A percentile compares a stretch with the other conserved stretches of the same genome.
phyloP scores from a whole-genome alignment of 2,113 vertebrate genomes.

The Festucalex cinctus region DNA sequence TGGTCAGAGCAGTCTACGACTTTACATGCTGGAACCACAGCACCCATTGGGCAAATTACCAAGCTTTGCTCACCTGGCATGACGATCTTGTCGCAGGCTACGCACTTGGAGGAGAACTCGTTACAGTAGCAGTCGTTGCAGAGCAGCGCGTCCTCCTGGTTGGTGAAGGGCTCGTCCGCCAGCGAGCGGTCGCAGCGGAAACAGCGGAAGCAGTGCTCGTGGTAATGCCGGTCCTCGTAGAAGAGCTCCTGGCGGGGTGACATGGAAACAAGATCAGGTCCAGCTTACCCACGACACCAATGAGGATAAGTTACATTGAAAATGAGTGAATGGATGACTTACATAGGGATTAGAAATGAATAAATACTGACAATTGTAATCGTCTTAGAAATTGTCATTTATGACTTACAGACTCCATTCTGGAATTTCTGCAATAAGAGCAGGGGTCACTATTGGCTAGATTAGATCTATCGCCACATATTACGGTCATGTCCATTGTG shows the following conservation, averaged over 20 bases:
- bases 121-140: constrained; percentile 98
- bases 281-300: neutral
- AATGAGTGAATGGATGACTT: too few relatives aligned
- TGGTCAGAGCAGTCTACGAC: too few relatives aligned
- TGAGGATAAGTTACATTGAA: too few relatives aligned
- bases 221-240: constrained; percentile 94
- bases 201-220: constrained; percentile 95
- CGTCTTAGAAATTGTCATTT: too few relatives aligned
- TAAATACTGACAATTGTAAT: too few relatives aligned
- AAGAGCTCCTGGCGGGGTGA: constrained; percentile 84
- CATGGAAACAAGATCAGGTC: neutral
- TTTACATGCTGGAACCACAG: too few relatives aligned
- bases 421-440: too few relatives aligned
- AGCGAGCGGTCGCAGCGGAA: constrained; percentile 93
- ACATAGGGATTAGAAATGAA: too few relatives aligned
- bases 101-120: constrained; percentile 94
- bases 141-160: constrained; percentile 88
- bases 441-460: neutral
- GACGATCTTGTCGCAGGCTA: constrained; percentile 92
- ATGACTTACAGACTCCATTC: too few relatives aligned
- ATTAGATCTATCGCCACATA: neutral
- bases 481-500: neutral
- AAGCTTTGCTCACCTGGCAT: constrained; percentile 84
- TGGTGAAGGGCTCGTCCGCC: constrained; percentile 94
- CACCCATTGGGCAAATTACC: neutral